Conservation (phyloP, 2,113 vertebrate genomes). For the Epinephelus cyanopodus region DNA sequence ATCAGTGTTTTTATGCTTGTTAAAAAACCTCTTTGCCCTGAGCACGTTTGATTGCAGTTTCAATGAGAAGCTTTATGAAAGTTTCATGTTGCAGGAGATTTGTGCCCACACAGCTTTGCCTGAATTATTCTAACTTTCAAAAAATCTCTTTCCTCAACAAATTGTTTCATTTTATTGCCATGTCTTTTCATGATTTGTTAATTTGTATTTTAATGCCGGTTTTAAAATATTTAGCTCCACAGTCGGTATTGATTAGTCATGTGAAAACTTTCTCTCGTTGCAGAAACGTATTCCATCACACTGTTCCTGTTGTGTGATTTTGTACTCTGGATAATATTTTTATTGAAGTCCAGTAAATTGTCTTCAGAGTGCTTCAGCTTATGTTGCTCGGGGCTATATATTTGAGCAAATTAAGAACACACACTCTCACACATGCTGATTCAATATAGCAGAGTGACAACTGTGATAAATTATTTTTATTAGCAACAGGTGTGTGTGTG, state of each 20-base stretch:
- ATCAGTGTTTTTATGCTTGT: background rate
- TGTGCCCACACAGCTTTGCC: background rate
- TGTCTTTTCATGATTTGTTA: background rate
- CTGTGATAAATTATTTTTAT: conserved; percentile 30
- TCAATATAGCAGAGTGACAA: conserved; percentile 17
- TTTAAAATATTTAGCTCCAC: background rate
- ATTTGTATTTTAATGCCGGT: background rate
- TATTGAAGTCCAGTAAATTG: conserved; percentile 17
- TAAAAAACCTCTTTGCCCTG: background rate
- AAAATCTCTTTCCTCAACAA: background rate
- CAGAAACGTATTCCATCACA: conserved; percentile 8
- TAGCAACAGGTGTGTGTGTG: conserved; percentile 25
- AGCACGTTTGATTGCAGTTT: conserved; percentile 4
- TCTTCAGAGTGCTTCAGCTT: conserved; percentile 34
- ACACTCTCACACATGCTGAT: background rate
- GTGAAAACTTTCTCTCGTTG: background rate
- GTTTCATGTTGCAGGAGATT: background rate
- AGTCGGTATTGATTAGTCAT: background rate
- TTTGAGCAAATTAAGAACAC: conserved; percentile 32
- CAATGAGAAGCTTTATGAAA: background rate
- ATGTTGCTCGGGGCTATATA: conserved; percentile 23
- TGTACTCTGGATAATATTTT: conserved; percentile 6
- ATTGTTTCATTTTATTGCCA: background rate
- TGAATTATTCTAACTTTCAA: conserved; percentile 15
- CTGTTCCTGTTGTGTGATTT: conserved; percentile 31